These are phyloP conservation scores for Opisthocomus hoazin DNA, from an alignment of 2,113 vertebrate species.

Conservation along the genomic window DNA sequence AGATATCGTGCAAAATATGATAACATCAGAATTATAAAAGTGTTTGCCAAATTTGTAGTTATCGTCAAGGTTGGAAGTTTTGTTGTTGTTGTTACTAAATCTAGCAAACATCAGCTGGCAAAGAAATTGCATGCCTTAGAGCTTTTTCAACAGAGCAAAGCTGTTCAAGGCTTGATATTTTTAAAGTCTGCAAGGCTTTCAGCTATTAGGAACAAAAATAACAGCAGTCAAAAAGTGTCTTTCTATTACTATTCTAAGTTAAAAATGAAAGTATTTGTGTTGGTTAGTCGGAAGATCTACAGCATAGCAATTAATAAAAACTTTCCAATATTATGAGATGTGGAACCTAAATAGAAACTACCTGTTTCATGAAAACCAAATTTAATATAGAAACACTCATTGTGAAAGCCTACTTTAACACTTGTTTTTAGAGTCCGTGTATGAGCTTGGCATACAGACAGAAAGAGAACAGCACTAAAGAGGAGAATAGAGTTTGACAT, in stretches of 20 bases:
- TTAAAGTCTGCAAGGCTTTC: neutral
- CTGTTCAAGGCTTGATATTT: neutral
- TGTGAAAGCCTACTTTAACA: neutral
- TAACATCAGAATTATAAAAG: neutral
- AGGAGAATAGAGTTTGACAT: neutral
- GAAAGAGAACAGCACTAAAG: neutral
- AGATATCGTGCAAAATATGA: neutral
- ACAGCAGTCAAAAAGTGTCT: neutral
- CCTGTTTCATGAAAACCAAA: neutral
- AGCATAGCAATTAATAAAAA: neutral
- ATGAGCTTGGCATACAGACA: neutral
- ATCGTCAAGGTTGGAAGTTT: neutral
- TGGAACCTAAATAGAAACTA: neutral
- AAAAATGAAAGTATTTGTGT: neutral
- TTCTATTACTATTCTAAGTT: neutral
- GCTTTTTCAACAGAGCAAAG: neutral
- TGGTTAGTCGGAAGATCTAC: neutral
- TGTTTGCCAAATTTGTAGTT: neutral
- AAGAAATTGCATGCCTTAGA: neutral
- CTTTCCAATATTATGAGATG: neutral
- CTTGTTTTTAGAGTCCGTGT: neutral
- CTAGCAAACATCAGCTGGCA: neutral
- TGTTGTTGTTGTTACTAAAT: neutral
- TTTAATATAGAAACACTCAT: neutral
- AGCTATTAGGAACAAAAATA: neutral